Evolutionary conservation across 53 echinoderm and acorn worm species (phyloP).

Genomic region (Echinarachnius parma): DNA sequence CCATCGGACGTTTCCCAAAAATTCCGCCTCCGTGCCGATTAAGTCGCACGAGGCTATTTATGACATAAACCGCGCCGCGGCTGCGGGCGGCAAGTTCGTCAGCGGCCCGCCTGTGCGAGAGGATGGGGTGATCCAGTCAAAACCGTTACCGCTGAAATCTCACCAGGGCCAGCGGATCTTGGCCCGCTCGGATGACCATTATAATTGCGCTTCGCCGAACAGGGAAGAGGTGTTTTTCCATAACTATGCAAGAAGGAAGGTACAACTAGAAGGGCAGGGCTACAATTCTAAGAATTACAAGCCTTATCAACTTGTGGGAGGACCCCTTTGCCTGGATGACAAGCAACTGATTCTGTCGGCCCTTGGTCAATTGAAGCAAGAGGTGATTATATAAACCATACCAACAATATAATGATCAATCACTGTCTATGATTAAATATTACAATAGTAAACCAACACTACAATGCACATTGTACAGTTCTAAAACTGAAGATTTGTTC

Average conservation of each 20-base stretch:
- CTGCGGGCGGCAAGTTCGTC: constrained; percentile 28
- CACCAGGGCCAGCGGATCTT: constrained; percentile 73
- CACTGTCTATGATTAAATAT: no score
- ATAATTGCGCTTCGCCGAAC: constrained; percentile 70
- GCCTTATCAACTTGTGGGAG: constrained; percentile 83
- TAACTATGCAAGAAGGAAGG: constrained; percentile 59
- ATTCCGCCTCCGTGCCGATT: neutral
- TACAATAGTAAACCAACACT: no score
- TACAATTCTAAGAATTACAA: constrained; percentile 86
- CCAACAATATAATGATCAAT: no score
- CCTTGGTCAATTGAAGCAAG: constrained; percentile 65
- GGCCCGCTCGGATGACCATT: constrained; percentile 80
- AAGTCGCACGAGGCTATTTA: constrained; percentile 33
- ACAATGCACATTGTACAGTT: no score
- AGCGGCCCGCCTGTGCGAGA: constrained; percentile 24
- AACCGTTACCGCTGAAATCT: constrained; percentile 65
- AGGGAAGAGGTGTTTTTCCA: constrained; percentile 62
- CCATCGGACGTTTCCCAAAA: no score
- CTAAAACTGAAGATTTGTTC: no score
- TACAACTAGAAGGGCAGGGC: constrained; percentile 83
- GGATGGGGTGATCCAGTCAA: constrained; percentile 23
- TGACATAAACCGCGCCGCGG: constrained; percentile 16
- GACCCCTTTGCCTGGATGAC: constrained; percentile 73
- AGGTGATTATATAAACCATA: neutral
- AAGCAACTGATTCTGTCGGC: constrained; percentile 77